Evolutionary conservation across 1,140 invertebrate genomes (phyloP), one percentile per base, ranked within the genome.

Genomic region (Palaemon carinicauda): DNA sequence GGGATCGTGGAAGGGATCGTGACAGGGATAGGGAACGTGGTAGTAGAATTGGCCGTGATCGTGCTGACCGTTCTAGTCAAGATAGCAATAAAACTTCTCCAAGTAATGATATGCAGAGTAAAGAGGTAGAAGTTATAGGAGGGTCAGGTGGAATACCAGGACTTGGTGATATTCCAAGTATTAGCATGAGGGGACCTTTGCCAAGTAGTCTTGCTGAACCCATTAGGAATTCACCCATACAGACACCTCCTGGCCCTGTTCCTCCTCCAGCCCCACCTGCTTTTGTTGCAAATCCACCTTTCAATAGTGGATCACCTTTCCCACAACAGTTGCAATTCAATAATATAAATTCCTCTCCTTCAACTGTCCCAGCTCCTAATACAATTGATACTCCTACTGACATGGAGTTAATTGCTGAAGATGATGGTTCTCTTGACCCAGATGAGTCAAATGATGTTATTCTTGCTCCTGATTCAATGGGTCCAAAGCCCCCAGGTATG

Each of bases 1-100:
- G 41, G 7, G 87, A 82, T 14, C 79, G 88, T 24, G 80, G 78
- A 52, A 79, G 77, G 73, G 78, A 88, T 17, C 54, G 90, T 71
- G 89, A 90, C 56, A 71, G 74, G 10, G 89, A 91, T 9, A 86
- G 89, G 54, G 81, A 88, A 4, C 80, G 80, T 27, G 54, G 53
- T 54, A 65, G 80, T 53, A 52, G 69, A n/a, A 27, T 56, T 24
- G 69, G 82, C 12, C 41, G 87, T 50, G 84, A 86, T 19, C 75
- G 84, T 19, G n/a, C 50, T 54, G 84, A 86, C n/a, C 60, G 84
- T 9, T 15, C n/a, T 21, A 86, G 84, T 29, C 84, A 74, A 33
- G 84, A 86, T 65, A 80, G 29, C 31, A 80, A 54, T 80, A 78
- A 86, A 24, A 12, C 77, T 24, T 29, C n/a, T 56, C 14, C 29